These are phyloP conservation scores for Acanthopagrus latus DNA, from an alignment of 2,797 vertebrate genomes.

Conservation along the genomic window DNA sequence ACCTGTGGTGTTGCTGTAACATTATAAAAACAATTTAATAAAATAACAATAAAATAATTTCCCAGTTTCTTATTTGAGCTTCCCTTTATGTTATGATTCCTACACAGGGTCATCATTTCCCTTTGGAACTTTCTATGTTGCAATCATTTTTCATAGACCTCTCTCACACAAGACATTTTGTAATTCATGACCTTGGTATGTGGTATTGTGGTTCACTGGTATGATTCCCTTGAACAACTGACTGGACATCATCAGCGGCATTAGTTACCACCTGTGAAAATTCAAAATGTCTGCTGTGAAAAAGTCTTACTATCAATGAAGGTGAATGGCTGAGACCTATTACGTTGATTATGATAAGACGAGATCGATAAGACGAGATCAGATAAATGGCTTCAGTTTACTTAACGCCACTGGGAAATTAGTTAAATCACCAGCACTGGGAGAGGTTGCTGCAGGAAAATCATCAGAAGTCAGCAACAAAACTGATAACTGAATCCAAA, in stretches of 20 bases:
- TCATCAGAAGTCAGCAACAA: background rate
- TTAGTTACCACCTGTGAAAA: background rate
- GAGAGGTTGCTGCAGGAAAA: background rate
- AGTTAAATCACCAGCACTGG: background rate
- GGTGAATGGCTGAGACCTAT: background rate
- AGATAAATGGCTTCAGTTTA: background rate
- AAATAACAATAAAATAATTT: no score
- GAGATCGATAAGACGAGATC: background rate
- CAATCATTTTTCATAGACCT: background rate
- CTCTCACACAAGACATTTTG: background rate
- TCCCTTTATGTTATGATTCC: background rate
- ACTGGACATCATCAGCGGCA: background rate
- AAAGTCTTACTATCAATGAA: background rate
- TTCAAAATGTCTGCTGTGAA: background rate
- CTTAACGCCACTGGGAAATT: background rate
- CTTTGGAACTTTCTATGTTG: background rate
- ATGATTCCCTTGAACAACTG: background rate
- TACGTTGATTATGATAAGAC: background rate
- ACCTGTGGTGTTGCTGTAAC: no score
- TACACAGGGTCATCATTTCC: background rate
- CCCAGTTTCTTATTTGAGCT: background rate
- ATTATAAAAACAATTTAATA: no score
- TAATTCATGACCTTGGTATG: background rate
- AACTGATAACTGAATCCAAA: background rate
- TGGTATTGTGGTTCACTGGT: background rate